Base-by-base conservation (phyloP, 1,140 invertebrate species). In the Drosophila ambigua region DNA sequence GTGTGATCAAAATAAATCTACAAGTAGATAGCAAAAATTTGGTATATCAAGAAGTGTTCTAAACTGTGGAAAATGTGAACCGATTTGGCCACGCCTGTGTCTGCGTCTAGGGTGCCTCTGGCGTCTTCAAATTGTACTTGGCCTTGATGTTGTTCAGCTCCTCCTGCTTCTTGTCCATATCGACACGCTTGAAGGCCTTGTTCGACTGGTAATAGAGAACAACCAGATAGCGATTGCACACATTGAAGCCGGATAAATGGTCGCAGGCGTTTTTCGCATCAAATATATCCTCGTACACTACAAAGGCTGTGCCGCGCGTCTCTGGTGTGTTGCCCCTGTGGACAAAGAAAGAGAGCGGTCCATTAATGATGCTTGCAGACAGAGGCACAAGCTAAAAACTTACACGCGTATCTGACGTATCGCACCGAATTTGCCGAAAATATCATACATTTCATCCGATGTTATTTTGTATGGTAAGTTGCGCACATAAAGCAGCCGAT, bases 401-500 rank as follows among this genome's bases (percentile, higher is more conserved):
- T 95, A 98, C 96, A 99, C 97, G 94, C 99, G 93, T 59, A 99
- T 99, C 93, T 99, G 99, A 77, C 99, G 93, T 62, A 99, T 99
- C 13, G 99, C 98, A 90, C 99, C 99, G 94, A 99, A 99, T 94
- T 99, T 99, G 39, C 99, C 99, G 95, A 99, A 99, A 75, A 99
- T 99, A 93, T 99, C 99, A 92, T 99, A 99, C 99, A 99, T 99
- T 95, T 99, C 99, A 93, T 99, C 99, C n/a, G 97, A 97, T 55
- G 98, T 99, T 59, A 99, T 99, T 94, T 99, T 99, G 90, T 99
- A 99, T 0, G 99, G 99, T 51, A 99, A 93, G 93, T 99, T 99
- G 85, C 98, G 94, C 2, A 99, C 96, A 90, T 99, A 99, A 13
- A 99, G 93, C 54, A 99, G 98, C 92, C 98, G 94, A 92, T 99